Conservation (phyloP, 2,888 invertebrate species). For the Camptogramma bilineatum region DNA sequence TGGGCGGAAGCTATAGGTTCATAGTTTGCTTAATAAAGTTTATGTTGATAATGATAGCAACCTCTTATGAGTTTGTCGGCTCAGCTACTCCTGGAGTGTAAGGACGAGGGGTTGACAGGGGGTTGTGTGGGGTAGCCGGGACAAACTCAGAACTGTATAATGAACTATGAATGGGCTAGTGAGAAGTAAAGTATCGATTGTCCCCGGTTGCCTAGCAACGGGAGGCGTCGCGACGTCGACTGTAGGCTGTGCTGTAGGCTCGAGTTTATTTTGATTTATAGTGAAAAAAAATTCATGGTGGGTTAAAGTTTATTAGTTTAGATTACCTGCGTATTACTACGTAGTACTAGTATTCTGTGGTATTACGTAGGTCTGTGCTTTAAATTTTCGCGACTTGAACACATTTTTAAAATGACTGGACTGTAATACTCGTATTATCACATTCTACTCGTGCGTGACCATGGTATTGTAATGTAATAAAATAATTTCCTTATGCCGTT, state of each 20-base stretch:
- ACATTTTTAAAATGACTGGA: no score
- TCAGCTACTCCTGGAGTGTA: constrained; percentile 1
- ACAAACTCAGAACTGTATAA: constrained; percentile 37
- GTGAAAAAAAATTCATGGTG: neutral
- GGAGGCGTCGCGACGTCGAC: constrained; percentile 58
- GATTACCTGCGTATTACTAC: no score
- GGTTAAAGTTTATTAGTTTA: no score
- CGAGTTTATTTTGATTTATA: constrained; percentile 10
- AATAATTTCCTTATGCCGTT: no score
- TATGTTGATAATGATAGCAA: neutral
- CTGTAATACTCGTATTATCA: no score
- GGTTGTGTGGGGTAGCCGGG: constrained; percentile 4
- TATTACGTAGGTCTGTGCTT: no score
- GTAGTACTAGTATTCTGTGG: no score
- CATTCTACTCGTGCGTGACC: no score
- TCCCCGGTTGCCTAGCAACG: constrained; percentile 67
- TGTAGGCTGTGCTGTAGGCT: no score
- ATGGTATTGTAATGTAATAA: no score
- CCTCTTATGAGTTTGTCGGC: neutral
- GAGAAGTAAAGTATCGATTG: constrained; percentile 63
- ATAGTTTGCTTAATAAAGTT: neutral
- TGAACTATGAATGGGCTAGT: constrained; percentile 50
- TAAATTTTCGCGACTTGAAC: no score
- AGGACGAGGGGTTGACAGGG: constrained; percentile 14
- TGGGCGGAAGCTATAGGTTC: neutral